These are phyloP conservation scores for Dermatemys mawii DNA, from an alignment of 2,113 vertebrate genomes.

Conservation along the genomic window DNA sequence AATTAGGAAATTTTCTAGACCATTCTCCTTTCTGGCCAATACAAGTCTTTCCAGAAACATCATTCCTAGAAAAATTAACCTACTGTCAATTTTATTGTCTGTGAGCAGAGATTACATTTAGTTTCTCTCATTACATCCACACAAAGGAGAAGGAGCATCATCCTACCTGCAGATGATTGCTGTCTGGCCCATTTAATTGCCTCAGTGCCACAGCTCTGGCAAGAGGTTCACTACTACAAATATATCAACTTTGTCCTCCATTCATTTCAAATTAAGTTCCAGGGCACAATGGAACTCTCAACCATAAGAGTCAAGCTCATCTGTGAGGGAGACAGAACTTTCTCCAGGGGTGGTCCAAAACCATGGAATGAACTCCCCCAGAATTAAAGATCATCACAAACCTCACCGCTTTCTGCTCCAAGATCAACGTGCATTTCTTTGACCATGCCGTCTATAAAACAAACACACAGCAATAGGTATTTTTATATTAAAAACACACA, in stretches of 20 bases:
- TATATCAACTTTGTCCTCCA: neutral
- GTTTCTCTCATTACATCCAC: neutral
- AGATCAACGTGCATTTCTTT: neutral
- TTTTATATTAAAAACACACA: neutral
- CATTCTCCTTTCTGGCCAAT: neutral
- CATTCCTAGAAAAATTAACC: neutral
- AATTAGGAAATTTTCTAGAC: neutral
- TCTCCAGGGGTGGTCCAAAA: too few species aligned
- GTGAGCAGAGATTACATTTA: neutral
- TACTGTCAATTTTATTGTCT: neutral
- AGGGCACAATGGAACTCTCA: neutral
- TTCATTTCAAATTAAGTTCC: neutral
- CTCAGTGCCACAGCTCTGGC: neutral
- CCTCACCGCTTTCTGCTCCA: neutral
- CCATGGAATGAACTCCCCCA: too few species aligned
- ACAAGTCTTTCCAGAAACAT: neutral
- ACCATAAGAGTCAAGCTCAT: neutral
- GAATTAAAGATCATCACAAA: neutral
- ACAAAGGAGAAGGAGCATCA: neutral
- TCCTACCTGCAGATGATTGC: neutral
- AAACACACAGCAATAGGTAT: neutral
- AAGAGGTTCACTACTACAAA: neutral
- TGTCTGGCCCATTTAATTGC: neutral
- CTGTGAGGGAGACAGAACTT: neutral
- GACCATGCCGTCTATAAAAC: neutral